These are phyloP conservation scores for Luscinia megarhynchos DNA, from an alignment of 2,797 vertebrate genomes.

Conservation along the genomic window DNA sequence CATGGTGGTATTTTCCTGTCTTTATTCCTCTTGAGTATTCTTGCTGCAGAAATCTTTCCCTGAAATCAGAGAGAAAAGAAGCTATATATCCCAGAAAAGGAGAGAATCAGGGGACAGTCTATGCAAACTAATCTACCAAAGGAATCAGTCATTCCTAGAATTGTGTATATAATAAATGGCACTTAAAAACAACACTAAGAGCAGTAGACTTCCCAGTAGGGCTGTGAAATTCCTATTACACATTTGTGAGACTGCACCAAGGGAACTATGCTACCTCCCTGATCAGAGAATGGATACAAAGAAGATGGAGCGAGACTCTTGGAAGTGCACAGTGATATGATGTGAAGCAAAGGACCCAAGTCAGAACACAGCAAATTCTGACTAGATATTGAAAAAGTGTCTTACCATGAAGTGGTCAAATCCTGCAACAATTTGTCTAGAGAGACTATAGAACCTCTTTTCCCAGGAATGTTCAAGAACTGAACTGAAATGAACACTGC, in stretches of 20 bases:
- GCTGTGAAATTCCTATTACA: background rate
- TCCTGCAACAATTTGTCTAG: background rate
- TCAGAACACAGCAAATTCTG: background rate
- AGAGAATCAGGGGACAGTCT: background rate
- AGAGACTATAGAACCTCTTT: background rate
- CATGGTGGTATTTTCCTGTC: background rate
- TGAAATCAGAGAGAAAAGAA: background rate
- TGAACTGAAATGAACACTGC: background rate
- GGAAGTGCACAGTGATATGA: background rate
- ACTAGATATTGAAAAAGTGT: background rate
- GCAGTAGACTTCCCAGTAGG: background rate
- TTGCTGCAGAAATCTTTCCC: background rate
- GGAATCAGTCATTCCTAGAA: background rate
- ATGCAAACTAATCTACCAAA: background rate
- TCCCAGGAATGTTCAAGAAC: background rate
- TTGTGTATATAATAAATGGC: background rate
- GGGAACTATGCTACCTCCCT: background rate
- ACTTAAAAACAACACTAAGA: background rate
- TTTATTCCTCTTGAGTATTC: background rate
- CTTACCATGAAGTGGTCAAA: background rate
- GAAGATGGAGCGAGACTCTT: background rate
- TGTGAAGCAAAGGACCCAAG: background rate
- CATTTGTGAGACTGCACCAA: background rate
- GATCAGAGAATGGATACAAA: background rate
- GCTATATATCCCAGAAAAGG: background rate